Percentiles rank a stretch among this genome's conserved stretches.
Conservation (phyloP, 2,888 invertebrate genomes). For the Drosophila paramelanica region DNA sequence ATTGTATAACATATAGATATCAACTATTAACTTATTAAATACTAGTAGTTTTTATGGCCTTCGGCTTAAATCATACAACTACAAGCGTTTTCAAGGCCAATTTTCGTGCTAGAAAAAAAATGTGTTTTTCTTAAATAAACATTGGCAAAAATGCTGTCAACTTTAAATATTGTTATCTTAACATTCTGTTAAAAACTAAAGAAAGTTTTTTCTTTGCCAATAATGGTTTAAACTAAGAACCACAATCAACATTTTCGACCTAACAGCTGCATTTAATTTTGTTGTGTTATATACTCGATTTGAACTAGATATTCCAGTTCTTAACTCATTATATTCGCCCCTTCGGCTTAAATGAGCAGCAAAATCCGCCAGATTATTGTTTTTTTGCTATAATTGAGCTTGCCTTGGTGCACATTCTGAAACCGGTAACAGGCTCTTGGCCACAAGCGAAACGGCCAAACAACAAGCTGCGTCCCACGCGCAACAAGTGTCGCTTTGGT, state of each 20-base stretch:
- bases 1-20: too few species aligned
- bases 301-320: not conserved
- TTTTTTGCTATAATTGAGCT: constrained; percentile 11
- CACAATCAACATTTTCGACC: not conserved
- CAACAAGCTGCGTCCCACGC: constrained; percentile 54
- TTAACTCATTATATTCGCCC: not conserved
- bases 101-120: too few species aligned
- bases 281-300: not conserved
- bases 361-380: constrained; percentile 2
- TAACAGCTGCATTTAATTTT: not conserved
- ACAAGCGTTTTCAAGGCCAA: too few species aligned
- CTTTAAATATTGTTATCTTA: too few species aligned
- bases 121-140: too few species aligned
- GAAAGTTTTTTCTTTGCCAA: too few species aligned
- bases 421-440: constrained; percentile 13
- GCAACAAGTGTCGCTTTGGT: constrained; percentile 66
- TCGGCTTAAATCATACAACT: too few species aligned
- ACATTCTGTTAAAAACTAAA: too few species aligned
- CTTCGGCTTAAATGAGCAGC: constrained; percentile 1
- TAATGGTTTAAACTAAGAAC: too few species aligned
- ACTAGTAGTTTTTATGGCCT: too few species aligned
- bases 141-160: too few species aligned
- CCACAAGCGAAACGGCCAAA: constrained; percentile 13
- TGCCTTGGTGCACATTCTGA: constrained; percentile 15
- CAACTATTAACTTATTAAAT: too few species aligned